phyloP scores from a whole-genome alignment of 2,888 invertebrate species.

The Drosophila nr. medialis region DNA sequence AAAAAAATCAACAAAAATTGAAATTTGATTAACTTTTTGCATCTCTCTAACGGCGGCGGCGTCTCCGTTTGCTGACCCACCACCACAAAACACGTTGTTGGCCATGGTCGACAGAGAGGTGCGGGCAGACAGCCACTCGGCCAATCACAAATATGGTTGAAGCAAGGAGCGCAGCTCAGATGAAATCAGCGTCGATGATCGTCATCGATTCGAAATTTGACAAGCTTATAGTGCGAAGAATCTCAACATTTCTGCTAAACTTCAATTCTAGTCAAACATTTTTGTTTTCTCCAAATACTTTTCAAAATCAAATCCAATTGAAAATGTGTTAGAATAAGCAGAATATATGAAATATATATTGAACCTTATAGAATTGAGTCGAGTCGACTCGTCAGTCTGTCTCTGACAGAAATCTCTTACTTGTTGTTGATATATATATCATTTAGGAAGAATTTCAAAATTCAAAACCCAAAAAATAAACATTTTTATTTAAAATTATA shows the following conservation, averaged over 20 bases:
- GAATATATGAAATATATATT: background rate
- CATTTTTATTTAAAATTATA: too few relatives aligned
- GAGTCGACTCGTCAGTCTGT: background rate
- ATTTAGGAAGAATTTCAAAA: too few relatives aligned
- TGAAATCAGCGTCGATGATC: constrained; percentile 7
- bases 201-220: background rate
- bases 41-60: constrained; percentile 19
- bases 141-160: constrained; percentile 14
- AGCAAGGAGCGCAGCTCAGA: constrained; percentile 12
- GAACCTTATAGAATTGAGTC: background rate
- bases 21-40: constrained; percentile 33
- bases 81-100: constrained; percentile 60
- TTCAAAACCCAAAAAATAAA: too few relatives aligned
- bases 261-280: background rate
- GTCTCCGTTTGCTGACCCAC: constrained; percentile 34
- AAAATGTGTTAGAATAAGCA: background rate
- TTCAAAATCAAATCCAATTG: background rate
- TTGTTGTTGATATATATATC: too few relatives aligned
- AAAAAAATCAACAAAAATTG: constrained; percentile 1
- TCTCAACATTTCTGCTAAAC: too few relatives aligned
- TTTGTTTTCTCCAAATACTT: background rate
- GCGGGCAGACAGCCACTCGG: constrained; percentile 4
- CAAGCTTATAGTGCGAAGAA: too few relatives aligned
- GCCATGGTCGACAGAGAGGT: constrained; percentile 60
- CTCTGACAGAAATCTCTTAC: background rate